These are phyloP conservation scores for Sceloporus tristichus DNA, from an alignment of 2,113 vertebrate genomes.

Conservation along the genomic window DNA sequence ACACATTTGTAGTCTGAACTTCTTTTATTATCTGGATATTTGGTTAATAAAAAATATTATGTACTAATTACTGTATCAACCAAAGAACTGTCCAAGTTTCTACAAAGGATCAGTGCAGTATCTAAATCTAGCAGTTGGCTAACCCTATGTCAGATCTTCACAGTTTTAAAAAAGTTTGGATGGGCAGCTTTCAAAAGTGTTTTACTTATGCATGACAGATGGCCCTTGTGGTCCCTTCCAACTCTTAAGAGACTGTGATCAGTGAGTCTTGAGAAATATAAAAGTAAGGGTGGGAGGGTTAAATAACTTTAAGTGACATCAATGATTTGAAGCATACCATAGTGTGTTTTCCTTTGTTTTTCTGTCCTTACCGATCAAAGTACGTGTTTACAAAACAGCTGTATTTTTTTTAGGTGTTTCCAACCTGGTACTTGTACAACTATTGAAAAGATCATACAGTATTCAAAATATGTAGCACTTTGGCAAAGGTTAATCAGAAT, in stretches of 20 bases:
- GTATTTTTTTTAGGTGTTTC: neutral
- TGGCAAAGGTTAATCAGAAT: neutral
- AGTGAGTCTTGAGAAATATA: neutral
- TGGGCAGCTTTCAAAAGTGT: too few relatives aligned
- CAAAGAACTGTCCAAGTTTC: too few relatives aligned
- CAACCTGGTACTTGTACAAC: neutral
- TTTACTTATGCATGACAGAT: too few relatives aligned
- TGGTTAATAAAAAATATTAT: too few relatives aligned
- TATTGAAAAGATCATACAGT: neutral
- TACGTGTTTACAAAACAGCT: neutral
- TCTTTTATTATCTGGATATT: too few relatives aligned
- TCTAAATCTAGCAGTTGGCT: too few relatives aligned
- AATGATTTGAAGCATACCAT: neutral
- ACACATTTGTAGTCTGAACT: too few relatives aligned
- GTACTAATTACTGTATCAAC: too few relatives aligned
- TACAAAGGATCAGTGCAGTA: too few relatives aligned
- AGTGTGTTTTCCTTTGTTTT: conserved; percentile 11
- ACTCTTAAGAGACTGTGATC: neutral
- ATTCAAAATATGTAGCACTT: neutral
- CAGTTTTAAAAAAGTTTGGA: too few relatives aligned
- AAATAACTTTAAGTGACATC: neutral
- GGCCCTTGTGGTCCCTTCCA: too few relatives aligned
- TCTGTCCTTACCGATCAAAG: neutral
- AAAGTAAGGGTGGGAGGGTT: neutral
- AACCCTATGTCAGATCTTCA: too few relatives aligned